Evolutionary conservation across 2,113 vertebrate species (phyloP).

Genomic region (Xenus cinereus): DNA sequence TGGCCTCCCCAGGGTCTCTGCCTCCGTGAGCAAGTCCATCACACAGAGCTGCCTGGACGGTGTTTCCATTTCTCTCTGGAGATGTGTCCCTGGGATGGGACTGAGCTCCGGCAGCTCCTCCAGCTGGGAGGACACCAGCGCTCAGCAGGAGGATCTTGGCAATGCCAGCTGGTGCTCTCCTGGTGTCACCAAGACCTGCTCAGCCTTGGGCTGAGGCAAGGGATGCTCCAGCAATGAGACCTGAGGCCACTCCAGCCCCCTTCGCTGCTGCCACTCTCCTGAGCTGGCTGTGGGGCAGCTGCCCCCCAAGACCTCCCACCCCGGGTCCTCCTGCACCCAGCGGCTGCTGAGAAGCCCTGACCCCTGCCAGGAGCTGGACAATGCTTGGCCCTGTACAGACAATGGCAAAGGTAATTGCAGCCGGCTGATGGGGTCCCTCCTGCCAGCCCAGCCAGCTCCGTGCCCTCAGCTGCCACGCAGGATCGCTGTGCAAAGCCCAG

Average conservation of each 20-base stretch:
- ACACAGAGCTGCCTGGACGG: not conserved
- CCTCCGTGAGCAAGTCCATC: not conserved
- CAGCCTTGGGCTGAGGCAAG: not conserved
- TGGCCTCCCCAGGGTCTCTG: not conserved
- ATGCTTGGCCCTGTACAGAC: not conserved
- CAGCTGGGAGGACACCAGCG: not conserved
- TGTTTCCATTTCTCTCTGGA: not conserved
- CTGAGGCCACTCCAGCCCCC: not conserved
- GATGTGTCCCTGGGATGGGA: not conserved
- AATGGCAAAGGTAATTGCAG: not conserved
- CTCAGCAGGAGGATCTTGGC: not conserved
- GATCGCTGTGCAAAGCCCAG: not conserved
- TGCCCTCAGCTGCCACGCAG: not conserved
- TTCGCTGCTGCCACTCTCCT: not conserved
- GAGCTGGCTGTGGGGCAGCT: not conserved
- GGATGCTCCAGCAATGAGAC: not conserved
- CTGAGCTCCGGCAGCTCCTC: not conserved
- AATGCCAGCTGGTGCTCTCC: not conserved
- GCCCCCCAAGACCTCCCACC: not conserved
- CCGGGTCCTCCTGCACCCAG: not conserved
- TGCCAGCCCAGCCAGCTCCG: not conserved
- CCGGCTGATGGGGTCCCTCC: not conserved
- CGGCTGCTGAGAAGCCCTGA: not conserved
- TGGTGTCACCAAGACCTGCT: not conserved
- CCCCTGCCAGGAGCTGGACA: not conserved